Evolutionary conservation across 92 coral and sea anemone genomes (phyloP).

Genomic region (Phenganax stokvisi): DNA sequence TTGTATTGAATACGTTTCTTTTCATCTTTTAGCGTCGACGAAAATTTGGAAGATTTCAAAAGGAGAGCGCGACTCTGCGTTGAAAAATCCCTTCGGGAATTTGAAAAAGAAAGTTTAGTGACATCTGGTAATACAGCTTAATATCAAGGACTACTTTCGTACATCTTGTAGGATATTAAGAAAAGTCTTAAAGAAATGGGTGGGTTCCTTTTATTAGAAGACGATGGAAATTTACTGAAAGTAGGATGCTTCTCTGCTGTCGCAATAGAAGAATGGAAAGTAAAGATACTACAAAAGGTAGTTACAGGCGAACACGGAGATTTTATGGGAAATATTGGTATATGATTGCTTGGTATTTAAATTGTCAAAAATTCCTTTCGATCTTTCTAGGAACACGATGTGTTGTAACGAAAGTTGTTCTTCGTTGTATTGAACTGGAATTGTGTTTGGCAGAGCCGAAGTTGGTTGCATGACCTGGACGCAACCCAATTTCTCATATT

Average conservation of each 20-base stretch:
- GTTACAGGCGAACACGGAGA: not conserved
- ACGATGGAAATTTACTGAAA: slow-evolving; percentile 74
- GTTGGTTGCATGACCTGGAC: too few relatives aligned
- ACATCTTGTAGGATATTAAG: not conserved
- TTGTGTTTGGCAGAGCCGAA: too few relatives aligned
- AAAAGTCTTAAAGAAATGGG: too few relatives aligned
- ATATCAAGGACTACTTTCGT: not conserved
- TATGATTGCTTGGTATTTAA: too few relatives aligned
- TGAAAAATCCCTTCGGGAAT: slow-evolving; percentile 51
- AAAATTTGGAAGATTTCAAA: slow-evolving; percentile 69
- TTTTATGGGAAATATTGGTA: too few relatives aligned
- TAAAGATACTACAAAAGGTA: slow-evolving; percentile 14
- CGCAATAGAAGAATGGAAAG: slow-evolving; percentile 25
- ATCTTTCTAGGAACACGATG: too few relatives aligned
- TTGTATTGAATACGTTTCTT: too few relatives aligned
- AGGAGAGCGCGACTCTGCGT: slow-evolving; percentile 65
- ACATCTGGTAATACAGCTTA: not conserved
- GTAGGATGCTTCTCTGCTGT: not conserved
- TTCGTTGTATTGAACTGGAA: too few relatives aligned
- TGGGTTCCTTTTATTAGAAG: slow-evolving; percentile 46
- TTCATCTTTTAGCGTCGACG: slow-evolving; percentile 51
- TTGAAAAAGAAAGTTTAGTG: slow-evolving; percentile 59
- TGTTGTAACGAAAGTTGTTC: too few relatives aligned
- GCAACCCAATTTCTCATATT: too few relatives aligned
- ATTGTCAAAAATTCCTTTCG: too few relatives aligned